Evolutionary conservation across 2,888 invertebrate genomes (phyloP).

Genomic region (Acleris cristana): DNA sequence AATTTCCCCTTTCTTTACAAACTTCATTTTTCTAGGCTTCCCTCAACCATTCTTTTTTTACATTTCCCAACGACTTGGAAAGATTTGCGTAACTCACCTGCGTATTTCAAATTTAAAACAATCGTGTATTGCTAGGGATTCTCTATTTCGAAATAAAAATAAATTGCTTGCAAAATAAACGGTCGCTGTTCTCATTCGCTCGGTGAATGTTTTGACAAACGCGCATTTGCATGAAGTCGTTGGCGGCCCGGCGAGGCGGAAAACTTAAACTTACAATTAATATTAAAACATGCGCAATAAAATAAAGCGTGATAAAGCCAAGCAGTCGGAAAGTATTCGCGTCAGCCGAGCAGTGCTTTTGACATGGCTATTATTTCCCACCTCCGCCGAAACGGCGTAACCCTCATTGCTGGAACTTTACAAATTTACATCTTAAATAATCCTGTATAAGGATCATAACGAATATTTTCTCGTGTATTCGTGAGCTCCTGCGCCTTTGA

Average conservation of each 20-base stretch:
- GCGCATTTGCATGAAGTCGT: conserved; percentile 65
- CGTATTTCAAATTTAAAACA: conserved; percentile 40
- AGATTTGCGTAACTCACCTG: conserved; percentile 20
- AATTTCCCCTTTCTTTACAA: conserved; percentile 6
- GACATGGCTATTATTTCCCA: conserved; percentile 75
- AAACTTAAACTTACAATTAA: conserved; percentile 82
- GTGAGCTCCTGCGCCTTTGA: conserved; percentile 45
- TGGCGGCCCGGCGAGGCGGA: conserved; percentile 60
- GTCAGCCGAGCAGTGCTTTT: conserved; percentile 72
- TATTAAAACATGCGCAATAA: conserved; percentile 81
- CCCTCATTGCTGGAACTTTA: conserved; percentile 20
- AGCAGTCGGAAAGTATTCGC: conserved; percentile 77
- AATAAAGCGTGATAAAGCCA: conserved; percentile 61
- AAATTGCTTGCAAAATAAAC: conserved; percentile 50
- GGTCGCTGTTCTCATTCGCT: conserved; percentile 54
- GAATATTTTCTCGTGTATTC: conserved; percentile 23
- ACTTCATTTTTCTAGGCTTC: conserved; percentile 26
- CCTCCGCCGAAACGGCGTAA: conserved; percentile 48
- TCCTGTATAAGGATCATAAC: conserved; percentile 38
- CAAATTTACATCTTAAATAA: conserved; percentile 43
- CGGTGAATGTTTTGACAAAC: conserved; percentile 66
- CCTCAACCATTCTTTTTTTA: conserved; percentile 5
- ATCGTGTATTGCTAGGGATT: conserved; percentile 47
- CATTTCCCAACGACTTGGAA: not conserved
- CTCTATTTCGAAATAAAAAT: conserved; percentile 42